Percentiles rank a stretch among this genome's conserved stretches.
Evolutionary conservation across 2,888 invertebrate genomes (phyloP).

Genomic region (Lasioglossum zephyrum): DNA sequence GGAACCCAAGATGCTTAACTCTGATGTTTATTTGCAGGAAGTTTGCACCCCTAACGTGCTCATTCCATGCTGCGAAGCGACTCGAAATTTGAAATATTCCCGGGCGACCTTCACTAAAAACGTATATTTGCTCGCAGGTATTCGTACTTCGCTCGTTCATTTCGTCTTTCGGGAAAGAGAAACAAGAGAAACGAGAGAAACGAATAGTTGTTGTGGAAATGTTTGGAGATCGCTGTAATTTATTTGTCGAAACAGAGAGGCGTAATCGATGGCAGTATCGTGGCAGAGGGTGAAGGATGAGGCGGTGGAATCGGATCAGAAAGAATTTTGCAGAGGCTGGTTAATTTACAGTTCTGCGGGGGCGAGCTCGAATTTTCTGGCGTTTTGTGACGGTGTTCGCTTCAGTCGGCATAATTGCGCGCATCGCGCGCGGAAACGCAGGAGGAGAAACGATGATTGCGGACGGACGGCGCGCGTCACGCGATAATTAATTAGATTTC

Average conservation of each 20-base stretch:
- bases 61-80: not conserved
- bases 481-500: constrained; percentile 46
- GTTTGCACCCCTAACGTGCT: constrained; percentile 10
- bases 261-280: not conserved
- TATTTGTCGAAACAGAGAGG: not conserved
- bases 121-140: not conserved
- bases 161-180: not conserved
- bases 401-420: constrained; percentile 34
- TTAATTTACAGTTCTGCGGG: constrained; percentile 15
- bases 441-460: constrained; percentile 6
- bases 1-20: not conserved
- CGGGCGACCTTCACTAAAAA: not conserved
- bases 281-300: not conserved
- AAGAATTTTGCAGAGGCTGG: not conserved
- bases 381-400: not conserved
- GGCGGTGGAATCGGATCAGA: not conserved
- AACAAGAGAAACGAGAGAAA: not conserved
- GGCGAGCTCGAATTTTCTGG: constrained; percentile 19
- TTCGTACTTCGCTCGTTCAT: not conserved
- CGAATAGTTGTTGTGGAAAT: not conserved
- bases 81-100: constrained; percentile 13
- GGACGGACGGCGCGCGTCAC: not conserved
- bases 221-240: not conserved
- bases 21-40: constrained; percentile 14
- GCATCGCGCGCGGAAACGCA: not conserved